Percentiles rank a stretch among this genome's conserved stretches.
Conservation (phyloP, 2,797 vertebrate genomes). For the Lagocephalus sceleratus region DNA sequence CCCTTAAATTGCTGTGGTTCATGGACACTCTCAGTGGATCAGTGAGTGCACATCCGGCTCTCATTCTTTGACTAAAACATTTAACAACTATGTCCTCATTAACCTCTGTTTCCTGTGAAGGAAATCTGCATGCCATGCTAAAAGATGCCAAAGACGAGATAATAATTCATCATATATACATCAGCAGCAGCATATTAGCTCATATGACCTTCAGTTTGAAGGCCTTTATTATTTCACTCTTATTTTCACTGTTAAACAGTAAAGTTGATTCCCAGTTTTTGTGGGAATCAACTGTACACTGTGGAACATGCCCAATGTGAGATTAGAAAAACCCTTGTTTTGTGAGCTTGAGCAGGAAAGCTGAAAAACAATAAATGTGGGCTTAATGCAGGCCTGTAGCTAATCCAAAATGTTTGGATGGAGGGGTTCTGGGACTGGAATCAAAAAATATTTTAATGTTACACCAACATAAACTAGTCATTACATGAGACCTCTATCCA, state of each 20-base stretch:
- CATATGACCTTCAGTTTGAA: background rate
- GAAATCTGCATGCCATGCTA: conserved; percentile 1
- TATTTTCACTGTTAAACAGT: background rate
- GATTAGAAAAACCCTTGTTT: background rate
- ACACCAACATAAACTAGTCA: too few species aligned
- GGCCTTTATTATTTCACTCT: background rate
- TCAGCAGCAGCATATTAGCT: too few species aligned
- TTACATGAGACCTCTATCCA: too few species aligned
- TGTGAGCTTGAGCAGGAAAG: background rate
- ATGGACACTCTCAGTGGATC: conserved; percentile 10
- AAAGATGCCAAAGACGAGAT: conserved; percentile 9
- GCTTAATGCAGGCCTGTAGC: background rate
- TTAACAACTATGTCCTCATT: conserved; percentile 20
- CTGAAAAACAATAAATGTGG: background rate
- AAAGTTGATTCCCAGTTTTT: background rate
- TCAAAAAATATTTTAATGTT: background rate
- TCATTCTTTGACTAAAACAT: conserved; percentile 23
- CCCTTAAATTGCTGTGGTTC: conserved; percentile 9
- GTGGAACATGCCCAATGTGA: background rate
- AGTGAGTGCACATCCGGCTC: conserved; percentile 8
- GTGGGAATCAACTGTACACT: background rate
- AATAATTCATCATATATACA: background rate
- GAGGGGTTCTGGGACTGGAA: background rate
- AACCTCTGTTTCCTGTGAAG: conserved; percentile 4
- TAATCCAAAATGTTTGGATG: background rate